Percentiles rank a stretch among this genome's conserved stretches.
These are phyloP conservation scores for Brachycybe producta DNA, from an alignment of 2,888 invertebrate genomes.

Conservation along the genomic window DNA sequence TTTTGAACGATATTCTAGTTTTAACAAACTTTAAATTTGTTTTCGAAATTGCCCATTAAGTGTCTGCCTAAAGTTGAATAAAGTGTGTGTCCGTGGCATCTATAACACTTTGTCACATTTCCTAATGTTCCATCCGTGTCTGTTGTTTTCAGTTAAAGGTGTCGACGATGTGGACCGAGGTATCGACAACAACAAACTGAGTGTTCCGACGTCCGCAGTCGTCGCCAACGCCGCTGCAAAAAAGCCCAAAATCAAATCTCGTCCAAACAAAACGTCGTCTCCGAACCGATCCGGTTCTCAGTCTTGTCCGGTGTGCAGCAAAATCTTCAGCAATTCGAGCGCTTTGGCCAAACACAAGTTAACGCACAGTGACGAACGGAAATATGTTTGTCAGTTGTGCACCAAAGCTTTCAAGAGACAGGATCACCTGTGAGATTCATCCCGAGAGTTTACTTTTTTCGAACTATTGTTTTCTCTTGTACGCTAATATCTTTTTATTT, in stretches of 20 bases:
- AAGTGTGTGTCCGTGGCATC: too few species aligned
- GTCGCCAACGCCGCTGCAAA: conserved; percentile 22
- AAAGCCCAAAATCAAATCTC: conserved; percentile 49
- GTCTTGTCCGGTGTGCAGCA: conserved; percentile 89
- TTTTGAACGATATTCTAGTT: too few species aligned
- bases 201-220: not conserved
- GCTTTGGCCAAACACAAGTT: conserved; percentile 92
- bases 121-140: not conserved
- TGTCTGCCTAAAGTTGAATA: too few species aligned
- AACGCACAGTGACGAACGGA: conserved; percentile 94
- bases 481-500: not conserved
- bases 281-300: conserved; percentile 83
- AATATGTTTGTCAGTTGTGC: conserved; percentile 89
- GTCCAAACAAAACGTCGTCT: conserved; percentile 71
- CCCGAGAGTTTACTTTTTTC: not conserved
- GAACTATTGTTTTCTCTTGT: conserved; percentile 1
- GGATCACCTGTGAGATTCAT: conserved; percentile 82
- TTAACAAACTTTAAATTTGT: too few species aligned
- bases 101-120: not conserved
- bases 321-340: conserved; percentile 93
- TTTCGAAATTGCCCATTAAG: too few species aligned
- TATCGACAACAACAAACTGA: conserved; percentile 1
- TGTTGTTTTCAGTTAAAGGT: not conserved
- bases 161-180: not conserved
- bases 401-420: conserved; percentile 96